These are phyloP conservation scores for Acyrthosiphon pisum DNA, from an alignment of 1,140 invertebrate species.

Conservation along the genomic window DNA sequence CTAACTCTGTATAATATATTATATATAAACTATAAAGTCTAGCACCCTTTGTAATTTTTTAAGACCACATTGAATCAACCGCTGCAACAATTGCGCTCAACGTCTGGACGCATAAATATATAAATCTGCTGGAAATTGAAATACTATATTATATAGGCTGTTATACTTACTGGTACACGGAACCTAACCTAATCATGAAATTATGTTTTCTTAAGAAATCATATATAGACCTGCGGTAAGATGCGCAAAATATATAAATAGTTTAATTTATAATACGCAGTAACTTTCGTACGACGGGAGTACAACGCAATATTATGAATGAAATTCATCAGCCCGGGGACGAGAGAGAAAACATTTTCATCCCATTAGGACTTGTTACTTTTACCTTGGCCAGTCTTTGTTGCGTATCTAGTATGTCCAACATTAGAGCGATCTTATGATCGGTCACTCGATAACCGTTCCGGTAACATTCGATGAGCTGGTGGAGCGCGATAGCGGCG, in stretches of 20 bases:
- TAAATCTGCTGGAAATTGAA: neutral
- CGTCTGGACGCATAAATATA: neutral
- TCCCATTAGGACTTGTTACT: neutral
- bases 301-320: neutral
- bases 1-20: neutral
- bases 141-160: neutral
- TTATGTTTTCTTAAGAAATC: no score
- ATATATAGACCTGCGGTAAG: no score
- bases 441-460: conserved; percentile 78
- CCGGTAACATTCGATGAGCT: conserved; percentile 71
- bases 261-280: no score
- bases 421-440: conserved; percentile 77
- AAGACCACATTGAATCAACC: neutral
- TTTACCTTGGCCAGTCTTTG: conserved; percentile 79
- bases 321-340: neutral
- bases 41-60: neutral
- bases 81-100: neutral
- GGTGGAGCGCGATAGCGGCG: conserved; percentile 71
- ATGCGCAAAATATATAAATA: no score
- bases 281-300: no score
- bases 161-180: neutral
- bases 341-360: neutral
- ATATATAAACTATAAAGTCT: neutral
- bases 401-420: conserved; percentile 81
- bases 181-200: neutral